Conservation (phyloP, 1,140 invertebrate species). For the Heliconius hermathena region DNA sequence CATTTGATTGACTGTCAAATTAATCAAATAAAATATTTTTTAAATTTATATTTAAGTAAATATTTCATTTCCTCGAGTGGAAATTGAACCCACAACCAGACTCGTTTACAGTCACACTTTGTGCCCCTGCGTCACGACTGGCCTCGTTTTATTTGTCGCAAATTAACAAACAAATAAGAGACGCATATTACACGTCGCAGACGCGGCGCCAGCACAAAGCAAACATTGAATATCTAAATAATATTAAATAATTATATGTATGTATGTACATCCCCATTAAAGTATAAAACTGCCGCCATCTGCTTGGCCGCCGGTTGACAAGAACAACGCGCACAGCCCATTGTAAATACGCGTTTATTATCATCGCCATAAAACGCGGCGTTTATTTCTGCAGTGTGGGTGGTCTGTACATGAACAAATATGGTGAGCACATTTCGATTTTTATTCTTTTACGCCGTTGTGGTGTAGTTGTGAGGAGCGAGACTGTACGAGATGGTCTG, state of each 20-base stretch:
- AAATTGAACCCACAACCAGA: too few species aligned
- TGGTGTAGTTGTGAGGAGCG: neutral
- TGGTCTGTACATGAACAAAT: slow-evolving; percentile 57
- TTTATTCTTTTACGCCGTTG: slow-evolving; percentile 7
- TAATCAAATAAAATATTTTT: too few species aligned
- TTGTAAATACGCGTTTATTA: slow-evolving; percentile 67
- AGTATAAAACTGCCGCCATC: slow-evolving; percentile 30
- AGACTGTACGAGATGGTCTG: neutral
- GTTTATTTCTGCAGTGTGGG: slow-evolving; percentile 64
- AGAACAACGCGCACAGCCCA: slow-evolving; percentile 40
- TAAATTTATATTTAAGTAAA: too few species aligned
- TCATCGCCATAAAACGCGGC: slow-evolving; percentile 56
- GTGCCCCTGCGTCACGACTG: too few species aligned
- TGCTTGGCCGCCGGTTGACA: slow-evolving; percentile 43
- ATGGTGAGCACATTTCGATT: slow-evolving; percentile 27
- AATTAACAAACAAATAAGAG: too few species aligned
- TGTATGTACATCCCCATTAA: neutral
- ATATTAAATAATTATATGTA: slow-evolving; percentile 9
- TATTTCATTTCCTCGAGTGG: too few species aligned
- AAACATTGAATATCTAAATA: neutral
- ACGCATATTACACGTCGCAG: neutral
- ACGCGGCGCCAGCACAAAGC: neutral
- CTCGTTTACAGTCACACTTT: too few species aligned
- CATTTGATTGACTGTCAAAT: too few species aligned
- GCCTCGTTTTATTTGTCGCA: too few species aligned